phyloP scores from a whole-genome alignment of 2,888 invertebrate species.

The Andrena marginata region DNA sequence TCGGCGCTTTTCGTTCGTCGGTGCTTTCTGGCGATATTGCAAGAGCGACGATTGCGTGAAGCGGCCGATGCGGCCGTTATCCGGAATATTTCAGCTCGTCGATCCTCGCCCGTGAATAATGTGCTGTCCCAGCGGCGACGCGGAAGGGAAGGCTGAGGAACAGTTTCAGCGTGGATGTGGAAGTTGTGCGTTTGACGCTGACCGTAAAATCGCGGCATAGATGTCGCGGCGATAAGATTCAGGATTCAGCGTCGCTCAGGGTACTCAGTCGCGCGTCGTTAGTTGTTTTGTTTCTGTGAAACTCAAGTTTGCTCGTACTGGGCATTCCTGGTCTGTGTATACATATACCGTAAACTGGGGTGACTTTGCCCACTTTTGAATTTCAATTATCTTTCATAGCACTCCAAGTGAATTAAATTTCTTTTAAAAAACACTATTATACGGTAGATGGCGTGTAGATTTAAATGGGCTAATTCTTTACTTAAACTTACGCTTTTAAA shows the following conservation, averaged over 20 bases:
- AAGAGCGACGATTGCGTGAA: constrained; percentile 17
- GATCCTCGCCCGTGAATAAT: constrained; percentile 25
- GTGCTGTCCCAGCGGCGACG: constrained; percentile 14
- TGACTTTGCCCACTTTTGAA: too few relatives aligned
- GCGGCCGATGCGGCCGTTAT: neutral
- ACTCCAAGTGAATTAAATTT: too few relatives aligned
- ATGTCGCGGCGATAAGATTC: constrained; percentile 21
- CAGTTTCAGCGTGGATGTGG: constrained; percentile 2
- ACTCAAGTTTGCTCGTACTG: neutral
- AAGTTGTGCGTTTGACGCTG: constrained; percentile 6
- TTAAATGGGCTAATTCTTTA: too few relatives aligned
- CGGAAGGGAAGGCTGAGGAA: constrained; percentile 28
- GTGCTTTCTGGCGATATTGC: constrained; percentile 23
- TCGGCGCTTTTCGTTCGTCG: constrained; percentile 31
- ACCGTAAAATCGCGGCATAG: constrained; percentile 21
- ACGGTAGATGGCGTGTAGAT: too few relatives aligned
- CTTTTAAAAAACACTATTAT: too few relatives aligned
- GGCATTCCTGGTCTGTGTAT: neutral
- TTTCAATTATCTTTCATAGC: too few relatives aligned
- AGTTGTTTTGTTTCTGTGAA: neutral
- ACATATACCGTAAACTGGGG: too few relatives aligned
- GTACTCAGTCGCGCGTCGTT: neutral
- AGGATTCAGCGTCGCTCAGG: neutral
- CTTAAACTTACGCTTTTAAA: too few relatives aligned
- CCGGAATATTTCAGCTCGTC: constrained; percentile 24